Evolutionary conservation across 2,113 vertebrate species (phyloP), one percentile per base, ranked within the genome.

Genomic region (Atrichornis clamosus): DNA sequence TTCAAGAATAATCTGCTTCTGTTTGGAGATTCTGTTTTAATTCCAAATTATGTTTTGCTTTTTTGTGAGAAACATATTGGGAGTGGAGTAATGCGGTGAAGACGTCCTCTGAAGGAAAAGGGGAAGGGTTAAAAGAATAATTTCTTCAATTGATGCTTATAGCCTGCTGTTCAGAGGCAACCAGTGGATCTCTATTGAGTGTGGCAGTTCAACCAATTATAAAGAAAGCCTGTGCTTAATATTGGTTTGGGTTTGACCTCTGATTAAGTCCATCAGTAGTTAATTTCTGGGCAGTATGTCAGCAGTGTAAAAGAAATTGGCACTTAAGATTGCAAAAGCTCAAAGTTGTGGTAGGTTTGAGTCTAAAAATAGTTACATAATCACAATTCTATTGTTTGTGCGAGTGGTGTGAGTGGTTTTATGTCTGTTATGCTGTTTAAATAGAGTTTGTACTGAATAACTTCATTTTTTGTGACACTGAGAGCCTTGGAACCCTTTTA

Each of bases 101-200:
- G 33, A 13, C 32, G 87, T 89, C 59, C 37, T 21, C 62, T 82
- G 89, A 75, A 68, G 89, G 67, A 87, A 72, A 68, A 63, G 89
- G 81, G 93, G 81, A 95, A 84, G 92, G 97, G 97, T 98, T 94
- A 97, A 85, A 97, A 97, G 80, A 96, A 95, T 96, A 79, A 92
- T 88, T 96, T 93, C 55, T 96, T 96, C 98, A 98, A 98, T 98
- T 82, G 93, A 72, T 94, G 89, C 97, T 98, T 98, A 97, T 97
- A 97, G 97, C 97, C 85, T 97, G 94, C 79, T 97, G 91, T 98
- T 98, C 95, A 97, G 96, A 96, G 97, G 97, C 81, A 73, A 35
- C 21, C 37, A 49, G 23, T 42, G 26, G 23, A 37, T 96, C 94
- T 95, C 96, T 96, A 64, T 89, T 96, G 95, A 96, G 96, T 97